A percentile compares a stretch with the other conserved stretches of the same genome.
Evolutionary conservation across 2,797 vertebrate species (phyloP).

Genomic region (Cottoperca gobio): DNA sequence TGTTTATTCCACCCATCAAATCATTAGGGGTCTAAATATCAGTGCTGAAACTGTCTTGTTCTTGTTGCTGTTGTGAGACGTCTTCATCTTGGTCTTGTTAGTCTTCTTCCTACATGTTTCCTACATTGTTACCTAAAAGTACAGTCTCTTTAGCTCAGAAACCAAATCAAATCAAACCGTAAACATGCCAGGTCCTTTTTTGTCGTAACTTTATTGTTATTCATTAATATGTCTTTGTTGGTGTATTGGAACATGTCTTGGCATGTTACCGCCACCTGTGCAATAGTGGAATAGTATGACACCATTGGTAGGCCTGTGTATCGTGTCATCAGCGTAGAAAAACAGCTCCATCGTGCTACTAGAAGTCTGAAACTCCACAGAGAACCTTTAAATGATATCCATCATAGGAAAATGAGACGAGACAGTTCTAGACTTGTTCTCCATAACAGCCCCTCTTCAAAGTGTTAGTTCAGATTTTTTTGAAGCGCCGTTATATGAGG

Average conservation of each 20-base stretch:
- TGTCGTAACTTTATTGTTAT: too few species aligned
- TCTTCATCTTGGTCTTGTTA: slow-evolving; percentile 2
- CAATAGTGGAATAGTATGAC: too few species aligned
- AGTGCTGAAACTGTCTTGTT: not conserved
- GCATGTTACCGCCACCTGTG: too few species aligned
- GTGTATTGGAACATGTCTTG: too few species aligned
- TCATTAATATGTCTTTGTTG: too few species aligned
- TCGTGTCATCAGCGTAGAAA: too few species aligned
- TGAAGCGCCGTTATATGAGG: too few species aligned
- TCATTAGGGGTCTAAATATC: not conserved
- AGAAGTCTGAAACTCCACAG: not conserved
- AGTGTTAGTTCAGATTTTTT: too few species aligned
- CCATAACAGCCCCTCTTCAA: not conserved
- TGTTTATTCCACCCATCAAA: slow-evolving; percentile 12
- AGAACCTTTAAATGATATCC: not conserved
- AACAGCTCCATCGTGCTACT: not conserved
- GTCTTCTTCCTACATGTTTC: not conserved
- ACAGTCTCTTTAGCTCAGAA: not conserved
- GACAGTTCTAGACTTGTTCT: not conserved
- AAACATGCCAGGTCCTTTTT: too few species aligned
- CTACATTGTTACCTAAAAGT: not conserved
- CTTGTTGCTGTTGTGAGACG: not conserved
- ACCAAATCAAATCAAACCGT: not conserved
- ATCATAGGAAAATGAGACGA: not conserved
- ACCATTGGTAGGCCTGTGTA: too few species aligned